Evolutionary conservation across 2,113 vertebrate species (phyloP), one percentile per base, ranked within the genome.

Genomic region (Crotalus helleri): DNA sequence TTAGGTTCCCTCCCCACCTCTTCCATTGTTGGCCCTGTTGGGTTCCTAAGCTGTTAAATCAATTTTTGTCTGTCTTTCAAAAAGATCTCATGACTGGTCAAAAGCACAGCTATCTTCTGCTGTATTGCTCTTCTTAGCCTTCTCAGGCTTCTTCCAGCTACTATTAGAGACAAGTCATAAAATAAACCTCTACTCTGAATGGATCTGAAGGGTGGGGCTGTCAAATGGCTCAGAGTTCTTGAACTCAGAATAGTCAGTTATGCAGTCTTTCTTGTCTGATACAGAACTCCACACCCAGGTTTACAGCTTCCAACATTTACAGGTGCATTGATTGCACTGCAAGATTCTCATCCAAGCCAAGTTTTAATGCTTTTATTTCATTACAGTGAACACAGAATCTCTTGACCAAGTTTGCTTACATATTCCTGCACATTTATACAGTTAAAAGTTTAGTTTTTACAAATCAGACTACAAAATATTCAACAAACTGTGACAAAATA

Each of bases 131-230:
- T 93, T 94, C 93, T 55, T 26, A 49, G 23, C 54, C n/a, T 74
- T 64, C 5, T 94, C 15, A 58, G 95, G 5, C 95, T 96, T 1
- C 96, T 24, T 51, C 46, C 46, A 51, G 85, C 46, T 87, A 51
- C 85, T 96, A 97, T 97, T 97, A 96, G 95, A 96, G 95, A 97
- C 95, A 95, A 87, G 23, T 92, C 81, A 13, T 0, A 88, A 96
- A 97, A 96, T 95, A 96, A 97, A 96, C 93, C 95, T 95, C 94
- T 94, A 95, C 96, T 95, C 92, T 96, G 94, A 96, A 94, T 91
- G 93, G 96, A 96, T 44, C 94, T 90, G 95, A 97, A 96, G 97
- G 97, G 96, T 96, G 96, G 92, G 97, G 97, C 95, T 92, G 26
- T 58, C 85, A 90, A 97, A 96, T 23, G 88, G 95, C 95, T 89